Base-by-base conservation (phyloP, 2,113 vertebrate genomes). In the Silurus asotus region DNA sequence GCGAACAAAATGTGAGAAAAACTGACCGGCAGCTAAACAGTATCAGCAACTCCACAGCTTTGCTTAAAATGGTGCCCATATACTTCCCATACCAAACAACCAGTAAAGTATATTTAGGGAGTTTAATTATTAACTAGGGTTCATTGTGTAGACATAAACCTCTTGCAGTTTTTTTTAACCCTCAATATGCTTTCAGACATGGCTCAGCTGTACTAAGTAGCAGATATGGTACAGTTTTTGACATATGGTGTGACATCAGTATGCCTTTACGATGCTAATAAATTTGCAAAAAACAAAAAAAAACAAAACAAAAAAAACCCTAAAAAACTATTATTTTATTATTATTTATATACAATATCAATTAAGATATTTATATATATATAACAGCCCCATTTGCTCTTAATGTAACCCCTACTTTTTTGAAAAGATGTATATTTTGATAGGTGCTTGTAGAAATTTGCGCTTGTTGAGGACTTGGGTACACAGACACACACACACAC, bases 11-110 rank as follows among this genome's bases (percentile, higher is more conserved):
- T 82, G 45, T 55, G 23, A 55, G n/a, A 67, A n/a, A 53, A 77
- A 77, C n/a, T 56, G 13, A 8, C 59, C 19, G 51, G 23, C 45
- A 65, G 61, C 61, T 65, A 19, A 49, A 65, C 61, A 64, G 20
- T 65, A 64, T 81, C 78, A 61, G 78, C 28, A 61, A 61, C 58
- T 81, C 56, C 59, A n/a, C 49, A 75, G 72, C 49, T 77, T 51
- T 53, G 49, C 5, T 77, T 56, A 28, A 78, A 58, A 58, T 37
- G n/a, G 14, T 58, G 14, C 53, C 53, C 53, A 78, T 77, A 77
- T 77, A 56, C 48, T 53, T 6, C 8, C 51, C 17, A 14, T 76
- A 49, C 70, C 19, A 17, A 23, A 75, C 13, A 76, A 53, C 11
- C 1, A 19, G 20, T 23, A 76, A 25, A 53, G 23, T 53, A 76